Evolutionary conservation across 2,113 vertebrate genomes (phyloP).

Genomic region (Pterocles gutturalis): DNA sequence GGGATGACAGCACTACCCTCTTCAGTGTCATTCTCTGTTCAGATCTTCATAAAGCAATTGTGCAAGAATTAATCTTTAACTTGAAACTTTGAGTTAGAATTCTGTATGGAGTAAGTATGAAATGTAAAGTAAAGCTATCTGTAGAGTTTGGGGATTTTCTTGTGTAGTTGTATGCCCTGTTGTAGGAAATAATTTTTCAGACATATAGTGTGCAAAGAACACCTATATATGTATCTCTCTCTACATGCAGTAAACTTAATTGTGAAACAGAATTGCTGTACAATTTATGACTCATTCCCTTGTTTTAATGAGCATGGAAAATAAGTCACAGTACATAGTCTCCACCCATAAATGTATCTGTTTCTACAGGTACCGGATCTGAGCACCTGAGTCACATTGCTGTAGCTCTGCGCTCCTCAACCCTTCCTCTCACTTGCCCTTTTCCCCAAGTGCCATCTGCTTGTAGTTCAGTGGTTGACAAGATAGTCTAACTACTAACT

Average conservation of each 20-base stretch:
- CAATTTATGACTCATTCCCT: slow-evolving; percentile 45
- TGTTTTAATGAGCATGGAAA: slow-evolving; percentile 42
- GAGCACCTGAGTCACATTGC: slow-evolving; percentile 21
- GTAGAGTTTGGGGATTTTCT: background rate
- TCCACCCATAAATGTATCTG: slow-evolving; percentile 54
- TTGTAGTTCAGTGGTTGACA: background rate
- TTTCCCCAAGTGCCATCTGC: background rate
- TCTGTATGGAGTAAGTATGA: background rate
- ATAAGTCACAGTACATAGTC: background rate
- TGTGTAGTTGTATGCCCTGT: background rate
- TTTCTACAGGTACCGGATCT: slow-evolving; percentile 47
- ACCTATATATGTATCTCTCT: background rate
- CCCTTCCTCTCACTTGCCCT: background rate
- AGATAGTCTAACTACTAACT: background rate
- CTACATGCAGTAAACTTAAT: background rate
- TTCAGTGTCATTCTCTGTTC: background rate
- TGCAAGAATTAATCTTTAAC: slow-evolving; percentile 8
- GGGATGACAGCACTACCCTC: background rate
- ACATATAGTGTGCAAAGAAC: background rate
- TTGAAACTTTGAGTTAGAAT: background rate
- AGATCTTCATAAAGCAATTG: background rate
- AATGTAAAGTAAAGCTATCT: background rate
- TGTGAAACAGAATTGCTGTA: background rate
- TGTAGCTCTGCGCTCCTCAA: background rate
- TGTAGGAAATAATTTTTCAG: background rate